Evolutionary conservation across 2,888 invertebrate genomes (phyloP), one percentile per base, ranked within the genome.

Genomic region (Pristionchus arcanus): DNA sequence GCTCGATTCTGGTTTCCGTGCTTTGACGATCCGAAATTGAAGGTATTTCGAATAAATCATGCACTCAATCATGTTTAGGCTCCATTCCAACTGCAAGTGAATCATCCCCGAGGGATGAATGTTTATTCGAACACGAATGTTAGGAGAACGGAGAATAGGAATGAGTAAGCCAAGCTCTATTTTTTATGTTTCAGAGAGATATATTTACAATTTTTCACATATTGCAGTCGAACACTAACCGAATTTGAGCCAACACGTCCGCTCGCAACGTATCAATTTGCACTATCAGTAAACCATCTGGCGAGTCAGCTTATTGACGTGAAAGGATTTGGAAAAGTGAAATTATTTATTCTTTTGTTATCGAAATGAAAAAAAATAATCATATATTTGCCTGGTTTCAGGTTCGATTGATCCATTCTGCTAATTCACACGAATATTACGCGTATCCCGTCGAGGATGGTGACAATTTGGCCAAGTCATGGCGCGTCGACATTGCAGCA

Each of bases 91-190:
- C 31, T 71, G 13, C 71, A 21, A 71, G 11, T 71, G n/a, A 71
- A 34, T 71, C 71, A 71, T 71, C 71, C 71, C 9, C 11, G 31
- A 16, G 34, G 34, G 19, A 11, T 71, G 71, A 71, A 71, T 71
- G 71, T 71, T 28, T 68, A 68, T 68, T 68, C 68, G 68, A 68
- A 68, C 28, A 68, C 68, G 25, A n/a, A 68, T 13, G 34, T 71
- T 2, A 34, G 11, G 4, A 28, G 71, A 71, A 71, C 34, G 13
- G 71, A 71, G 19, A 31, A 15, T 11, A 34, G 19, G 9, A 34
- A 31, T 19, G 66, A 21, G 66, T 66, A 66, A 21, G 66, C 66
- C 66, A 66, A 55, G 3, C 19, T 19, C 55, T 42, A 42, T 42
- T 42, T 42, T 42, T 42, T 42, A 42, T 9, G 9, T 42, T 42